phyloP scores from a whole-genome alignment of 2,797 vertebrate species.

The Premnoplex brunnescens region DNA sequence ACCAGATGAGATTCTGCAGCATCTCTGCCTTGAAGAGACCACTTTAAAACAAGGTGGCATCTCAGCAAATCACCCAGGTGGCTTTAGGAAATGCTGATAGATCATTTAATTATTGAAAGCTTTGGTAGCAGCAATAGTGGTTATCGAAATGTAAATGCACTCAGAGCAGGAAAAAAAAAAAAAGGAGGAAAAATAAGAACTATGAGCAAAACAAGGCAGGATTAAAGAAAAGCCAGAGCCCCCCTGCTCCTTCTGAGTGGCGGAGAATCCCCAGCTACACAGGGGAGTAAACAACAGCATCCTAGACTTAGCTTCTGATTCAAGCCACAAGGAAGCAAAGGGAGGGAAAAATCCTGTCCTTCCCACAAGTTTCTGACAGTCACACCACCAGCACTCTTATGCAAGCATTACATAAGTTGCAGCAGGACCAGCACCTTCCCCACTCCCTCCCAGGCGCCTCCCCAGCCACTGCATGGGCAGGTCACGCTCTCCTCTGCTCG shows the following conservation, averaged over 20 bases:
- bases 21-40: not conserved
- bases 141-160: not conserved
- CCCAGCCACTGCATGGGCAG: not conserved
- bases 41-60: not conserved
- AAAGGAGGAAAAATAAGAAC: not conserved
- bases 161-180: not conserved
- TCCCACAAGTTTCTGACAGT: not conserved
- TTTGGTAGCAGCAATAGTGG: not conserved
- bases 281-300: not conserved
- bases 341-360: not conserved
- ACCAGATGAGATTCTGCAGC: not conserved
- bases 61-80: not conserved
- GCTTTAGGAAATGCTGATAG: not conserved
- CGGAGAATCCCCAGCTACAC: not conserved
- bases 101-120: not conserved
- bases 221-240: not conserved
- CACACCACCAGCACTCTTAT: not conserved
- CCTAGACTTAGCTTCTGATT: not conserved
- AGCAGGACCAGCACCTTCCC: not conserved
- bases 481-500: not conserved
- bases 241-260: not conserved
- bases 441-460: not conserved
- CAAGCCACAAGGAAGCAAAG: not conserved
- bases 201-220: not conserved
- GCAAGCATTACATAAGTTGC: constrained; percentile 19